A percentile compares a stretch with the other conserved stretches of the same genome.
Evolutionary conservation across 2,113 vertebrate genomes (phyloP).

Genomic region (Peromyscus maniculatus): DNA sequence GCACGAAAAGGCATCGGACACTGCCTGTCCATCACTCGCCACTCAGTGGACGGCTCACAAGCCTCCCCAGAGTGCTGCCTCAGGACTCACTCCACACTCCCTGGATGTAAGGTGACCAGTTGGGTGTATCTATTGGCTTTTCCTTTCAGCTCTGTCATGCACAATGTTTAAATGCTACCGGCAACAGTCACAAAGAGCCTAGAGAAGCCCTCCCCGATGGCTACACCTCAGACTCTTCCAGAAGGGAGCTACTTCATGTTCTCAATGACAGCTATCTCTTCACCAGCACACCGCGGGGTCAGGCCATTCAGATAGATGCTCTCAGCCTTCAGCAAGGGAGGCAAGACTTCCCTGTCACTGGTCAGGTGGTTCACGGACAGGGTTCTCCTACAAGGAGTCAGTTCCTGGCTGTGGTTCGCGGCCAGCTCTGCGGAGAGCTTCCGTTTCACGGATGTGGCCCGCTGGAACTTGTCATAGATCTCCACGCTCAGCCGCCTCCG

Average conservation of each 20-base stretch:
- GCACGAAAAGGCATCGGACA: conserved; percentile 89
- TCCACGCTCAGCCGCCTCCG: conserved; percentile 96
- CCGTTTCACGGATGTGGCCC: conserved; percentile 97
- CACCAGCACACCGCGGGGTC: conserved; percentile 93
- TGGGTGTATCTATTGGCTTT: conserved; percentile 30
- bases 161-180: conserved; percentile 87
- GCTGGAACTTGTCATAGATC: conserved; percentile 98
- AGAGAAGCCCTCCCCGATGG: conserved; percentile 83
- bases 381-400: conserved; percentile 96
- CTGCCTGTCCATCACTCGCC: conserved; percentile 78
- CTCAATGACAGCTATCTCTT: conserved; percentile 95
- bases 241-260: conserved; percentile 91
- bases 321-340: conserved; percentile 92
- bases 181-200: conserved; percentile 83
- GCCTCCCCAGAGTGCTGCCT: conserved; percentile 86
- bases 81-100: conserved; percentile 78
- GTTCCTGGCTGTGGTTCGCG: conserved; percentile 93
- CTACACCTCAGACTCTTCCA: conserved; percentile 83
- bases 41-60: conserved; percentile 82
- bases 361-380: conserved; percentile 95
- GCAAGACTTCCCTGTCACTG: conserved; percentile 90
- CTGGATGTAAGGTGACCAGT: conserved; percentile 74
- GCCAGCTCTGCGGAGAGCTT: conserved; percentile 97
- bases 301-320: conserved; percentile 99
- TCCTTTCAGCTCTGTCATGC: conserved; percentile 90